Percentiles rank a stretch among this genome's conserved stretches.
These are phyloP conservation scores for Holacanthella duospinosa DNA, from an alignment of 2,888 invertebrate species.

Conservation along the genomic window DNA sequence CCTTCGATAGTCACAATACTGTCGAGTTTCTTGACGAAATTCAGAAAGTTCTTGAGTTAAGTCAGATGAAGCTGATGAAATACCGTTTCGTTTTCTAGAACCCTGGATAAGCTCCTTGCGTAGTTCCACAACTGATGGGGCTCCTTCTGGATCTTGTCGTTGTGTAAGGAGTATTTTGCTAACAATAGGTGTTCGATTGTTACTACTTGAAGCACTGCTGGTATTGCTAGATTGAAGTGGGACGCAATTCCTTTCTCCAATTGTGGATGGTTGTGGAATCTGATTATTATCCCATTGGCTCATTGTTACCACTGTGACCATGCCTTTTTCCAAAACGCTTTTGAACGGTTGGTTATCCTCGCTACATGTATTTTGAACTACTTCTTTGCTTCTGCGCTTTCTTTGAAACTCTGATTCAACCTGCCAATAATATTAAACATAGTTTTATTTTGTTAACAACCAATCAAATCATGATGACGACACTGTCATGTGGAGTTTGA, in stretches of 20 bases:
- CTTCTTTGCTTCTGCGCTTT: slow-evolving; percentile 55
- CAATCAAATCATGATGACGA: too few species aligned
- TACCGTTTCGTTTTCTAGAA: slow-evolving; percentile 30
- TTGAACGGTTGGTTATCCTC: neutral
- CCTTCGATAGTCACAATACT: slow-evolving; percentile 36
- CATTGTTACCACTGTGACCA: neutral
- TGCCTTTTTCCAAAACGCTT: neutral
- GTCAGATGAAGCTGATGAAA: slow-evolving; percentile 12
- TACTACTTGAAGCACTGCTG: neutral
- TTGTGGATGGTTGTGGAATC: neutral
- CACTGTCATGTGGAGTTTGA: too few species aligned
- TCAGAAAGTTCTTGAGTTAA: slow-evolving; percentile 35
- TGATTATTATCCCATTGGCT: neutral
- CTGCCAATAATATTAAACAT: neutral
- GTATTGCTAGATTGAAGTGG: neutral
- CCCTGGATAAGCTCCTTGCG: slow-evolving; percentile 36
- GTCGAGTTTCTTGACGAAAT: slow-evolving; percentile 33
- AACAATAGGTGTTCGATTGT: neutral
- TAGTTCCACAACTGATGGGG: slow-evolving; percentile 36
- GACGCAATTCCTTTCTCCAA: neutral
- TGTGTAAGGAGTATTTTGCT: slow-evolving; percentile 1
- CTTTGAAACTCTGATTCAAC: slow-evolving; percentile 72
- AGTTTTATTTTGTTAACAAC: too few species aligned
- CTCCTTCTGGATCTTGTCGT: slow-evolving; percentile 39
- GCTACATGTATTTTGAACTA: slow-evolving; percentile 19